A percentile compares a stretch with the other conserved stretches of the same genome.
phyloP scores from a whole-genome alignment of 2,113 vertebrate species.

The Otis tarda region DNA sequence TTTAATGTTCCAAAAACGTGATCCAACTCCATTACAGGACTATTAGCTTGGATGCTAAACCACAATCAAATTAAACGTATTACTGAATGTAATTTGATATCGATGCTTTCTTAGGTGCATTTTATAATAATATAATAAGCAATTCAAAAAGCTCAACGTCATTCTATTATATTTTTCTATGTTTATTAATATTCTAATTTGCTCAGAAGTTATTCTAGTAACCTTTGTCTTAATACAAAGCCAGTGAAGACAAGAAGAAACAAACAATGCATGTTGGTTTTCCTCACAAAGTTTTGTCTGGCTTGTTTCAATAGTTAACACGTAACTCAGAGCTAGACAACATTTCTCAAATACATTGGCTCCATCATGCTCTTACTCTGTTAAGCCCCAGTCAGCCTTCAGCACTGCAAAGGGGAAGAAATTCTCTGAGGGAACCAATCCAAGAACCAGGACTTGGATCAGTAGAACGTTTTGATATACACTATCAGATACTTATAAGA shows the following conservation, averaged over 20 bases:
- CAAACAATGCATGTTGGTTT: neutral
- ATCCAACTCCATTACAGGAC: constrained; percentile 93
- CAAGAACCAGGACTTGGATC: neutral
- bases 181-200: neutral
- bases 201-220: neutral
- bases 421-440: neutral
- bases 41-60: constrained; percentile 87
- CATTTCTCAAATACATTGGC: neutral
- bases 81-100: neutral
- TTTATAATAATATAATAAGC: neutral
- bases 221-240: neutral
- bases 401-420: neutral
- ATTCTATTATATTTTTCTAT: neutral
- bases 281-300: neutral
- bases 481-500: neutral
- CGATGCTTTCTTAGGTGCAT: neutral
- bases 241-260: neutral
- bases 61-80: constrained; percentile 13
- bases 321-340: neutral
- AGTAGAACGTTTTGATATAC: neutral
- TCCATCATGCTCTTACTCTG: neutral
- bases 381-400: neutral
- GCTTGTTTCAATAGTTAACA: neutral
- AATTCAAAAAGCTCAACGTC: neutral
- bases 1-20: constrained; percentile 85